Percentiles rank a stretch among this genome's conserved stretches.
phyloP scores from a whole-genome alignment of 2,113 vertebrate genomes.

The Triplophysa rosa region DNA sequence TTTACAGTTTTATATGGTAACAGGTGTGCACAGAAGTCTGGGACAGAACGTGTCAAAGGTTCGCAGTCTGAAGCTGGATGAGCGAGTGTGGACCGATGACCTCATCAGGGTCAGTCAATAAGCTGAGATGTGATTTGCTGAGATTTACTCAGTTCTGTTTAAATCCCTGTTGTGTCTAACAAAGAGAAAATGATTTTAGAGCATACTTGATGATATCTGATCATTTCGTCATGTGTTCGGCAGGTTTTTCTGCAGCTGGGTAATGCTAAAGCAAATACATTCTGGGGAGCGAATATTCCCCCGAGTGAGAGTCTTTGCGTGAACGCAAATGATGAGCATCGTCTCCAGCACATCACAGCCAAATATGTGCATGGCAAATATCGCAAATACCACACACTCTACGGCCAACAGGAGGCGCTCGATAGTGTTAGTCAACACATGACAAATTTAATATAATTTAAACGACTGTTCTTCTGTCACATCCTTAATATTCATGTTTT shows the following conservation, averaged over 20 bases:
- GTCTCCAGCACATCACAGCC: conserved; percentile 70
- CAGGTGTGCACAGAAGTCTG: conserved; percentile 77
- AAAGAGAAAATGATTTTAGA: no score
- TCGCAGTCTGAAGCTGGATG: conserved; percentile 83
- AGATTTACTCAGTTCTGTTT: not conserved
- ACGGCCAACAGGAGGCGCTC: conserved; percentile 79
- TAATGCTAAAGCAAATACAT: conserved; percentile 73
- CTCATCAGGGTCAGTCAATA: conserved; percentile 73
- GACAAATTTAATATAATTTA: no score
- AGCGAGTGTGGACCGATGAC: conserved; percentile 81
- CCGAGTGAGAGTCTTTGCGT: conserved; percentile 74
- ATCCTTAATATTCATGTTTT: not conserved
- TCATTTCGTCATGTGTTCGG: fast-evolving
- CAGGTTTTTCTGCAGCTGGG: conserved; percentile 79
- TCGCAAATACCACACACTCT: conserved; percentile 77
- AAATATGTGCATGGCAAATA: conserved; percentile 83
- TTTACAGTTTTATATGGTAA: conserved; percentile 18
- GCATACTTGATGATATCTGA: not conserved
- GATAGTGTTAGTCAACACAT: conserved; percentile 68
- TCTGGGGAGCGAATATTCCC: conserved; percentile 82
- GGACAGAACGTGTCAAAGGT: conserved; percentile 78
- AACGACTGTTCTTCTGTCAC: no score
- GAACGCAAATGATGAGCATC: conserved; percentile 62
- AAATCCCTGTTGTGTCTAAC: no score
- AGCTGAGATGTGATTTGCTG: not conserved